phyloP scores from a whole-genome alignment of 1,140 invertebrate genomes.

The Diorhabda sublineata region DNA sequence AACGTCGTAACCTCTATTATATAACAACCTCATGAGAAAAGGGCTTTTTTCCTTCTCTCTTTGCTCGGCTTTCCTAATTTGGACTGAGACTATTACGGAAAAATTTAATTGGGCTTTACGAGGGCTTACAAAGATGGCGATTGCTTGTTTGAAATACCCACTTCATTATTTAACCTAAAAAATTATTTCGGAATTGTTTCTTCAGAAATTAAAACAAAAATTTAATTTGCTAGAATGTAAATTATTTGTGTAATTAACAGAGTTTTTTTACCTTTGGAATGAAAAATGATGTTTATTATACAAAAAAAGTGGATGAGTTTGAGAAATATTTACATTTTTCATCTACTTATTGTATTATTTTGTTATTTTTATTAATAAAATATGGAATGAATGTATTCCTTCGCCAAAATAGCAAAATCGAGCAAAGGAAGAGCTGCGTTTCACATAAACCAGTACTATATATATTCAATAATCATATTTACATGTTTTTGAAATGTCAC shows the following conservation, averaged over 20 bases:
- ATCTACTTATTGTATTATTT: too few relatives aligned
- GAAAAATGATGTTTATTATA: too few relatives aligned
- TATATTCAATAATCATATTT: too few relatives aligned
- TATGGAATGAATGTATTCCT: too few relatives aligned
- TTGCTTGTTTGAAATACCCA: constrained; percentile 2
- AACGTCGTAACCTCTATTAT: not conserved
- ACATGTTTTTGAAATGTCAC: too few relatives aligned
- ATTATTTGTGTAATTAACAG: constrained; percentile 1
- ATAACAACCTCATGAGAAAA: constrained; percentile 2
- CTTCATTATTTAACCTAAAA: not conserved
- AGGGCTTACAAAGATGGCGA: not conserved
- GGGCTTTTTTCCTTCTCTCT: constrained; percentile 1
- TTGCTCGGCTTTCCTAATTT: constrained; percentile 2
- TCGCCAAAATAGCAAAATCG: too few relatives aligned
- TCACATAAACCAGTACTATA: too few relatives aligned
- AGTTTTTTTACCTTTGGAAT: not conserved
- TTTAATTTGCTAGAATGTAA: not conserved
- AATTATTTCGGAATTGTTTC: not conserved
- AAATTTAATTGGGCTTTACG: constrained; percentile 2
- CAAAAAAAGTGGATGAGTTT: too few relatives aligned
- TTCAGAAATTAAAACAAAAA: not conserved
- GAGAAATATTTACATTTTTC: too few relatives aligned
- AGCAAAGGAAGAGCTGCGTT: too few relatives aligned
- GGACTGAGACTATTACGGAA: constrained; percentile 1
- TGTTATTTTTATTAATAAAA: too few relatives aligned